Evolutionary conservation across 2,113 vertebrate species (phyloP), one percentile per base, ranked within the genome.

Genomic region (Vulpes lagopus): DNA sequence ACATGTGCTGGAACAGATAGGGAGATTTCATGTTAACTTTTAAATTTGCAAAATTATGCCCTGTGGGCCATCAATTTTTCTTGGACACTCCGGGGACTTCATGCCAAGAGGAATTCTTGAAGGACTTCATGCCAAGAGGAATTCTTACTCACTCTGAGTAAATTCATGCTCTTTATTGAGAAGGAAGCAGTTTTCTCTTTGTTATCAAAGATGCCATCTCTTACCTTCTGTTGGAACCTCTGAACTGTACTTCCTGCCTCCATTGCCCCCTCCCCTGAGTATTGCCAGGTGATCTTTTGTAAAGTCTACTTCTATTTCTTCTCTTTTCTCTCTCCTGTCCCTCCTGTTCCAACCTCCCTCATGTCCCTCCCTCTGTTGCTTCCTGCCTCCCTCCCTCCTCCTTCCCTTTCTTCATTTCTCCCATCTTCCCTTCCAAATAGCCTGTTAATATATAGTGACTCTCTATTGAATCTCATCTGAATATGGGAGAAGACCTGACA

Each of bases 1-100:
- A 97, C 93, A 94, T 94, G 85, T 96, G 93, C 94, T 97, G 81
- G 81, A 92, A 89, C 92, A 97, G 96, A 98, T 96, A 96, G 76
- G 32, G 84, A 95, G 88, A 97, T 91, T 97, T 95, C 78, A 76
- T 97, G 96, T 96, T 97, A 94, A 97, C 92, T 96, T 97, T 82
- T 69, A 95, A 94, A 92, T 97, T 96, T 96, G 81, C 64, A 90
- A 82, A 97, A 93, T 97, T 90, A 67, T 92, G 95, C 94, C 97
- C 96, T 10, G 57, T 57, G 88, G 94, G 96, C 83, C 90, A 95
- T 94, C 85, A 62, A 5, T 97, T 96, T 95, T 96, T 97, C 84
- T 96, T 96, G 94, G 84, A 96, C 55, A 86, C 94, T 95, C 76
- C 59, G 87, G 92, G 78, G 91, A 95, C 85, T 95, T 89, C 16